Evolutionary conservation across 2,113 vertebrate genomes (phyloP).

Genomic region (Panurus biarmicus): DNA sequence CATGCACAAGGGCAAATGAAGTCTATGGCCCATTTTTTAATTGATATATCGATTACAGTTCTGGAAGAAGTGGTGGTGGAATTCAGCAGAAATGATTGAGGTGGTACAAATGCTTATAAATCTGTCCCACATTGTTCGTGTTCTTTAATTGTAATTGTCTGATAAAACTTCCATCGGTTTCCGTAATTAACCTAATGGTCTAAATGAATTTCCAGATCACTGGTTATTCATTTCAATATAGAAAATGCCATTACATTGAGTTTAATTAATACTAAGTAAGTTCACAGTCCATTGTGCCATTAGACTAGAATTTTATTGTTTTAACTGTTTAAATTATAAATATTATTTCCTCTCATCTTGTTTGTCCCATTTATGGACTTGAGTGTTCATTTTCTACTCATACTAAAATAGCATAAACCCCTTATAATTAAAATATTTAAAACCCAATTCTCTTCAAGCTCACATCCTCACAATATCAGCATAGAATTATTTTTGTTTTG

Average conservation of each 20-base stretch:
- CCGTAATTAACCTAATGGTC: slow-evolving; percentile 76
- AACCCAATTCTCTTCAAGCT: neutral
- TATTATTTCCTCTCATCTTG: neutral
- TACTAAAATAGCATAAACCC: neutral
- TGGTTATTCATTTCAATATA: slow-evolving; percentile 61
- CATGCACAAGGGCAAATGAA: slow-evolving; percentile 40
- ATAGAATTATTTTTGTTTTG: neutral
- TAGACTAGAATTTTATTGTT: slow-evolving; percentile 10
- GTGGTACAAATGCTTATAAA: slow-evolving; percentile 64
- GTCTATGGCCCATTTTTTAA: slow-evolving; percentile 47
- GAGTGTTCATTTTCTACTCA: neutral
- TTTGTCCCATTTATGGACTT: neutral
- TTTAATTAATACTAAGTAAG: slow-evolving; percentile 60
- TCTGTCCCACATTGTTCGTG: slow-evolving; percentile 51
- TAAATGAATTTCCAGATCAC: slow-evolving; percentile 74
- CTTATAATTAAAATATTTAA: neutral
- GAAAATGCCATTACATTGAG: slow-evolving; percentile 49
- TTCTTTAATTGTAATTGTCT: slow-evolving; percentile 67
- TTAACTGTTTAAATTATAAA: slow-evolving; percentile 34
- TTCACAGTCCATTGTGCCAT: slow-evolving; percentile 6
- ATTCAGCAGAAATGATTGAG: slow-evolving; percentile 62
- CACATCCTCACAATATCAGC: slow-evolving; percentile 1
- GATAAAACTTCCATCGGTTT: slow-evolving; percentile 70
- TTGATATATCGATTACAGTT: slow-evolving; percentile 58
- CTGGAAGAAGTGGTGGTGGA: slow-evolving; percentile 22